Conservation (phyloP, 1,140 invertebrate genomes). For the Drosophila sechellia region DNA sequence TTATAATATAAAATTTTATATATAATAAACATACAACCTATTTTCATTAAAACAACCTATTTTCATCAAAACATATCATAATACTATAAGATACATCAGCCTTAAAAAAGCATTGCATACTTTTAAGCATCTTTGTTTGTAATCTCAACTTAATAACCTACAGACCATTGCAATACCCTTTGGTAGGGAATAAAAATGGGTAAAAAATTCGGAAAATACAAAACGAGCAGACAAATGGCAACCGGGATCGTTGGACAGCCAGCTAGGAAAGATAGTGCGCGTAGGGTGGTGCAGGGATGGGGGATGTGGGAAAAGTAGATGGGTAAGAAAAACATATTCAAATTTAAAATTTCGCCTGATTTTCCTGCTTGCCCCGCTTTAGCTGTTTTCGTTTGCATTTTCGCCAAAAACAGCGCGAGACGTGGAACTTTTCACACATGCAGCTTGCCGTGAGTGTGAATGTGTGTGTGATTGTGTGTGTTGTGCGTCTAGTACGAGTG, state of each 20-base stretch:
- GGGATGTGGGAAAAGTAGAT: constrained; percentile 22
- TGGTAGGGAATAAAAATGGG: neutral
- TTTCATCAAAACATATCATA: too few relatives aligned
- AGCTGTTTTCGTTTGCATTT: constrained; percentile 71
- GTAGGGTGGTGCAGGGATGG: neutral
- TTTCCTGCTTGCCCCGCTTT: constrained; percentile 34
- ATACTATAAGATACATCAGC: too few relatives aligned
- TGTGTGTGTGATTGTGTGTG: neutral
- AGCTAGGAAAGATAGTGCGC: constrained; percentile 15
- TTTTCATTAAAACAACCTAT: too few relatives aligned
- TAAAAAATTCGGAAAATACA: constrained; percentile 17
- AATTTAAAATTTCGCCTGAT: constrained; percentile 77
- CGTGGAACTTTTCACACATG: constrained; percentile 79
- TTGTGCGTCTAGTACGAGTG: constrained; percentile 21
- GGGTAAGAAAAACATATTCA: constrained; percentile 77
- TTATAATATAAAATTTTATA: too few relatives aligned
- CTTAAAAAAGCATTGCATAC: neutral
- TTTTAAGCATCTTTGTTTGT: too few relatives aligned
- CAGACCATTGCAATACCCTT: neutral
- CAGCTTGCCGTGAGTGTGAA: constrained; percentile 21
- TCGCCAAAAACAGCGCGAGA: constrained; percentile 71
- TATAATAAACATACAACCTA: too few relatives aligned
- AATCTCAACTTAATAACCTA: too few relatives aligned
- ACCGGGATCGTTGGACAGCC: constrained; percentile 36
- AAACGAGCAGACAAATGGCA: constrained; percentile 56